Conservation (phyloP, 2,797 vertebrate genomes). For the Choloepus didactylus region DNA sequence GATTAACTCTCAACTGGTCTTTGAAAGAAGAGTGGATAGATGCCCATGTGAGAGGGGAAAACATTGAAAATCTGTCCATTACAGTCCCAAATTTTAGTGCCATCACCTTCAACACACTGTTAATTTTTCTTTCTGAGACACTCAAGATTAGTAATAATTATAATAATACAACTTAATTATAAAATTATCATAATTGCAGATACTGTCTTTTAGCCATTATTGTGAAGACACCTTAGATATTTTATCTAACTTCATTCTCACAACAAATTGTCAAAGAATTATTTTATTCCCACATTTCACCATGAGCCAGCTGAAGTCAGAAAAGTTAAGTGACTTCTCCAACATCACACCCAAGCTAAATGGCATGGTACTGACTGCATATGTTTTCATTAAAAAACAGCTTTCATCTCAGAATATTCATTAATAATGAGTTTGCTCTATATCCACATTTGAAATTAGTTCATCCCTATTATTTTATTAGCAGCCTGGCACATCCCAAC, state of each 20-base stretch:
- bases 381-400: slow-evolving; percentile 8
- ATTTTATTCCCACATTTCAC: slow-evolving; percentile 1
- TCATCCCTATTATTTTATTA: background rate
- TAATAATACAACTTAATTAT: background rate
- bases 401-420: slow-evolving; percentile 1
- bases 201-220: background rate
- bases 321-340: background rate
- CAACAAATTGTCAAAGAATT: background rate
- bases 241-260: background rate
- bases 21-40: slow-evolving; percentile 20
- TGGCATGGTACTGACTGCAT: background rate
- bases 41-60: background rate
- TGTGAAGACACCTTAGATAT: background rate
- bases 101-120: background rate
- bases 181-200: background rate
- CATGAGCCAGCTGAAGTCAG: background rate
- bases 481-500: background rate
- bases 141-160: background rate
- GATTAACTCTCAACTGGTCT: background rate
- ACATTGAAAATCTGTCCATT: background rate
- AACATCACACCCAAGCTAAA: background rate
- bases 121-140: background rate
- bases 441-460: background rate
- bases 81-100: background rate
- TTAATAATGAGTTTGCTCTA: background rate